A percentile compares a stretch with the other conserved stretches of the same genome.
Evolutionary conservation across 2,113 vertebrate species (phyloP).

Genomic region (Erythrocebus patas): DNA sequence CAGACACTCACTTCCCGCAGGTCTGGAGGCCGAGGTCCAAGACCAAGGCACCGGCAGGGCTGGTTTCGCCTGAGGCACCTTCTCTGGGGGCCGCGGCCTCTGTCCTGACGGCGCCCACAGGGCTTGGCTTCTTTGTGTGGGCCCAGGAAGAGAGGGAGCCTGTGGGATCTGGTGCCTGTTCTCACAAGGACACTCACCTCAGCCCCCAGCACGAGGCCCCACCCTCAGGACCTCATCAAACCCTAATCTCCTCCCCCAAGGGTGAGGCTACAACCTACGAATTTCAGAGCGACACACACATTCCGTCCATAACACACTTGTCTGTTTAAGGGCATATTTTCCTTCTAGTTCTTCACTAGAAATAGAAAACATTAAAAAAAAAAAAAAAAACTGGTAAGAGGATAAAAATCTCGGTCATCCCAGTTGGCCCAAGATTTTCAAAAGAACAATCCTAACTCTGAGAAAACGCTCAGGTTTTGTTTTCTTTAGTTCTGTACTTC

Average conservation of each 20-base stretch:
- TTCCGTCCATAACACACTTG: neutral
- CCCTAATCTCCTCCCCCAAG: neutral
- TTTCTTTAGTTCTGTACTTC: neutral
- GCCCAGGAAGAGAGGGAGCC: no score
- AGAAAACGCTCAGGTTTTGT: neutral
- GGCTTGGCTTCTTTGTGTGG: neutral
- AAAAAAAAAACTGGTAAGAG: neutral
- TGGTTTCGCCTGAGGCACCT: rapidly evolving
- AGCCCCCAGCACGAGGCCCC: no score
- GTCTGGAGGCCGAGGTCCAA: neutral
- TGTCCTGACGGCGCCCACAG: rapidly evolving
- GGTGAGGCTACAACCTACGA: neutral
- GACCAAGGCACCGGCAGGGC: rapidly evolving
- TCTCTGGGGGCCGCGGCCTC: neutral
- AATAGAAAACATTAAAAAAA: neutral
- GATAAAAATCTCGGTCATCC: neutral
- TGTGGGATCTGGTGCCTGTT: neutral
- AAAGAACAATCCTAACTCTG: neutral
- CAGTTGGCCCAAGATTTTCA: neutral
- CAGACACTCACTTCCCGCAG: rapidly evolving
- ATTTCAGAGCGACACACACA: no score
- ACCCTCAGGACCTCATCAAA: rapidly evolving
- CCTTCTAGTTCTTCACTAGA: neutral
- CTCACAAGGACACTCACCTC: neutral
- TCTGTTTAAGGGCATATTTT: neutral